Conservation (phyloP, 1,140 invertebrate genomes). For the Drosophila bocqueti region DNA sequence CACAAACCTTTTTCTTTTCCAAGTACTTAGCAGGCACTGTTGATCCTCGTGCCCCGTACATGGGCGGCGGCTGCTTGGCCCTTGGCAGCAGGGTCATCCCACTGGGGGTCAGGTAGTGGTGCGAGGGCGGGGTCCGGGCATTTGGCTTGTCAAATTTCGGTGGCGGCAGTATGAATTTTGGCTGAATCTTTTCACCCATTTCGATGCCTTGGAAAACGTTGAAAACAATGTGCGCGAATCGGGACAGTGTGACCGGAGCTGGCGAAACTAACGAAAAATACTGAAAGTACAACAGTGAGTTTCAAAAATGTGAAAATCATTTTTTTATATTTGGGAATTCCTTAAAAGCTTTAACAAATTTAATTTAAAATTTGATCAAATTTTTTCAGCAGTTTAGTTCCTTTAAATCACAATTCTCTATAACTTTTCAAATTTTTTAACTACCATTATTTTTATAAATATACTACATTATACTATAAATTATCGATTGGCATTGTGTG, state of each 20-base stretch:
- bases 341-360: background rate
- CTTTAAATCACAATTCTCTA: background rate
- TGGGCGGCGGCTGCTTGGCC: slow-evolving; percentile 82
- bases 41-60: slow-evolving; percentile 84
- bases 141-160: slow-evolving; percentile 70
- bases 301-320: background rate
- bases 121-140: slow-evolving; percentile 17
- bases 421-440: background rate
- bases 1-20: slow-evolving; percentile 26
- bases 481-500: slow-evolving; percentile 21
- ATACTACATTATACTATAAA: background rate
- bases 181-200: slow-evolving; percentile 52
- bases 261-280: background rate
- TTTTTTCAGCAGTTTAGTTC: background rate
- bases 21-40: slow-evolving; percentile 76
- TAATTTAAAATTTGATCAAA: background rate
- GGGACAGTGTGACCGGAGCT: slow-evolving; percentile 2
- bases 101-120: slow-evolving; percentile 75
- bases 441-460: too few species aligned
- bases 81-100: slow-evolving; percentile 78
- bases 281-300: background rate
- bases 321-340: background rate
- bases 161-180: slow-evolving; percentile 69
- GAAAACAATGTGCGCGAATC: slow-evolving; percentile 53
- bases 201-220: slow-evolving; percentile 8